A percentile compares a stretch with the other conserved stretches of the same genome.
phyloP scores from a whole-genome alignment of 2,797 vertebrate genomes.

The Siniperca scherzeri region DNA sequence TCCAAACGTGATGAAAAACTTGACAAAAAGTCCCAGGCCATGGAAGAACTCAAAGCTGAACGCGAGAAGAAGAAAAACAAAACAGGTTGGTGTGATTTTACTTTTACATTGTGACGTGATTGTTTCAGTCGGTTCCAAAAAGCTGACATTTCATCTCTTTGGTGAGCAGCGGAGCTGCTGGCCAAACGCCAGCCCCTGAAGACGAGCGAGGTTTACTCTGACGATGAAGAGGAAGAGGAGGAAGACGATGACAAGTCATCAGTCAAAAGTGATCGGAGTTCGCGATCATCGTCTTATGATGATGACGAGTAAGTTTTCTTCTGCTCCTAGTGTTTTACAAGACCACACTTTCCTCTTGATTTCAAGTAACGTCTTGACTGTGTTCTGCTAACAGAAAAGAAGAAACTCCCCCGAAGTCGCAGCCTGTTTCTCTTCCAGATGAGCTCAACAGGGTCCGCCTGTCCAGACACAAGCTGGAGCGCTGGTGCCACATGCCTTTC shows the following conservation, averaged over 20 bases:
- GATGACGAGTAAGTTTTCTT: constrained; percentile 94
- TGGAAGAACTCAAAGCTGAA: constrained; percentile 98
- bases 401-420: constrained; percentile 95
- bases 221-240: constrained; percentile 98
- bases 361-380: background rate
- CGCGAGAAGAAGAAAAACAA: constrained; percentile 99
- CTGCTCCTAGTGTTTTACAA: background rate
- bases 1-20: constrained; percentile 98
- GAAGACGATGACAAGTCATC: constrained; percentile 99
- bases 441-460: constrained; percentile 95
- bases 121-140: background rate
- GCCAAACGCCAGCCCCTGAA: constrained; percentile 97
- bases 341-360: fast-evolving
- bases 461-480: constrained; percentile 97
- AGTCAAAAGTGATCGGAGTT: constrained; percentile 95
- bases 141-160: background rate
- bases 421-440: constrained; percentile 95
- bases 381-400: constrained; percentile 87
- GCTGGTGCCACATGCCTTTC: constrained; percentile 99
- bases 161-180: constrained; percentile 92
- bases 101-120: background rate
- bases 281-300: constrained; percentile 94
- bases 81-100: constrained; percentile 86
- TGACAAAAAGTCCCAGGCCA: constrained; percentile 99
- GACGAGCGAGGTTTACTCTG: constrained; percentile 98